Evolutionary conservation across 2,113 vertebrate genomes (phyloP), one percentile per base, ranked within the genome.

Genomic region (Carassius gibelio): DNA sequence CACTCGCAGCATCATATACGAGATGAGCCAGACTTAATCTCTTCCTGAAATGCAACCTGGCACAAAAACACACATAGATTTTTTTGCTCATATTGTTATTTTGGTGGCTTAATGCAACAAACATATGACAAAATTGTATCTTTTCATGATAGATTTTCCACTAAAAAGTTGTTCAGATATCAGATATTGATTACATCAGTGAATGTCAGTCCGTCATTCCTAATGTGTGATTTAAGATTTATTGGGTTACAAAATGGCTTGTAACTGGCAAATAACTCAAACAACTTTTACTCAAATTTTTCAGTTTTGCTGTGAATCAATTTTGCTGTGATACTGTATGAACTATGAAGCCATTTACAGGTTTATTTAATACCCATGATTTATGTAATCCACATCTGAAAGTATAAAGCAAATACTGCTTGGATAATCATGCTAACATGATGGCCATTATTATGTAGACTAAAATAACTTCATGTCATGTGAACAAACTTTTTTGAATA

Each of bases 1-100:
- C 75, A 76, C 6, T 76, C 75, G 75, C 75, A 55, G 75, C 50
- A 76, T 76, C 75, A 76, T 17, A 52, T 76, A 76, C 26, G 23
- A 76, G 50, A 76, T 17, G 75, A 76, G 75, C 75, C 75, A 76
- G 45, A 76, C 75, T 76, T 14, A 3, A 3, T 52, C 50, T 55
- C 14, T 76, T 50, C 2, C 14, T 76, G 48, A 76, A 76, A 55
- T 1, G 14, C 75, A 76, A 21, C 2, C 75, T 76, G 50, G 75
- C 75, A 76, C 75, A 19, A 55, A 26, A 55, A 72, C 19, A 4
- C 68, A 42, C 34, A 71, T 21, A 38, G 34, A 13, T 72, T 72
- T n/a, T 38, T 21, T 69, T 19, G 15, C 8, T 21, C 34, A 19
- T 15, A 71, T 10, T 21, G 8, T 71, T 42, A 36, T 72, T 72